Conservation (phyloP, 2,888 invertebrate species). For the Eulithis testata region DNA sequence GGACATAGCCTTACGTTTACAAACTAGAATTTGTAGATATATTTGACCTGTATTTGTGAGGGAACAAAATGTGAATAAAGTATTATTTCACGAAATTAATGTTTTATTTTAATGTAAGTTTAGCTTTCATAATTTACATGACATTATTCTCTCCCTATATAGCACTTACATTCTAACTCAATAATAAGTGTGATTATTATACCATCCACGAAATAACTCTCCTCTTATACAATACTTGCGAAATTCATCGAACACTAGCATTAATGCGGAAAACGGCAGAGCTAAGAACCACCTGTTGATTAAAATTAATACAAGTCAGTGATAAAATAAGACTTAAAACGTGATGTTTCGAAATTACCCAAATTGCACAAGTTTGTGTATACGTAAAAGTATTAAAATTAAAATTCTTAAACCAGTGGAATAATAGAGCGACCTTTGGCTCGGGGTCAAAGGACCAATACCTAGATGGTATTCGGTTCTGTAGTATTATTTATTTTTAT, state of each 20-base stretch:
- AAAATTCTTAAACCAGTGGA: no score
- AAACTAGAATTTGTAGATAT: not conserved
- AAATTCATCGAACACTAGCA: conserved; percentile 90
- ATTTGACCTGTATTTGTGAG: conserved; percentile 43
- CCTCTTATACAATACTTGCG: conserved; percentile 87
- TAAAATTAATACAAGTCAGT: not conserved
- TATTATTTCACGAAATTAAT: conserved; percentile 22
- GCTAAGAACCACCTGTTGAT: conserved; percentile 89
- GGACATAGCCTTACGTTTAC: no score
- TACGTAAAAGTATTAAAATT: no score
- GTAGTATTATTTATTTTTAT: no score
- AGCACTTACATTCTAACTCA: conserved; percentile 38
- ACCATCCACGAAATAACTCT: conserved; percentile 67
- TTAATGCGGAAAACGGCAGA: conserved; percentile 87
- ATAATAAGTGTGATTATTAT: conserved; percentile 68
- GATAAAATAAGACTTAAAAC: not conserved
- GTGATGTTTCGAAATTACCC: no score
- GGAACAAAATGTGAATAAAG: conserved; percentile 47
- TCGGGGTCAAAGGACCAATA: no score
- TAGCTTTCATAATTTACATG: not conserved
- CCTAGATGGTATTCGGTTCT: no score
- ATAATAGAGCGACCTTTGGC: no score
- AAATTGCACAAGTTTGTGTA: no score
- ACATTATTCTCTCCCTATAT: not conserved
- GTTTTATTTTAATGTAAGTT: conserved; percentile 20